phyloP scores from a whole-genome alignment of 2,113 vertebrate genomes.

The Pterocles burchelli region DNA sequence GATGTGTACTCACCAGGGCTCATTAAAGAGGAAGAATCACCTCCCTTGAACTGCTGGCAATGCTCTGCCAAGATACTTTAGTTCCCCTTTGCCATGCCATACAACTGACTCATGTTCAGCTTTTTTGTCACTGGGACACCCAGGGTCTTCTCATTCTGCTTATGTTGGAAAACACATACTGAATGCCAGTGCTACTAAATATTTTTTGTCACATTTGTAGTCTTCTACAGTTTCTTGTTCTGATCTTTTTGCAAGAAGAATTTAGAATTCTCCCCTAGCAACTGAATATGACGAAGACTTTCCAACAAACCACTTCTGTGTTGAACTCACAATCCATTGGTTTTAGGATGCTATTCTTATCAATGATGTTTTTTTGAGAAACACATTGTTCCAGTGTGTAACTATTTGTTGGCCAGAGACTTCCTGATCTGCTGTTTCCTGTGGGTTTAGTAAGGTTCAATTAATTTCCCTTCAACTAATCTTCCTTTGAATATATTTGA shows the following conservation, averaged over 20 bases:
- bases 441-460: neutral
- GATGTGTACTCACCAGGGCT: neutral
- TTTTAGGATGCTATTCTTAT: neutral
- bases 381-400: neutral
- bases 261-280: neutral
- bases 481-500: neutral
- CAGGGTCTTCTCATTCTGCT: neutral
- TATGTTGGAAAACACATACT: neutral
- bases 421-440: neutral
- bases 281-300: neutral
- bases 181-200: neutral
- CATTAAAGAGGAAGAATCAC: neutral
- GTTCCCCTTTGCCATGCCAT: neutral
- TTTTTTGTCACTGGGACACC: neutral
- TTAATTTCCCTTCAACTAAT: neutral
- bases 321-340: neutral
- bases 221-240: neutral
- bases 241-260: neutral
- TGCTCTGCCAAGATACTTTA: neutral
- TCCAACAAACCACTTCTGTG: neutral
- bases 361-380: neutral
- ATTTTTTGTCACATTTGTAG: neutral
- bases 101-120: neutral
- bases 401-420: neutral
- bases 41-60: neutral